Percentiles rank a stretch among this genome's conserved stretches.
These are phyloP conservation scores for Hipposideros armiger DNA, from an alignment of 2,113 vertebrate species.

Conservation along the genomic window DNA sequence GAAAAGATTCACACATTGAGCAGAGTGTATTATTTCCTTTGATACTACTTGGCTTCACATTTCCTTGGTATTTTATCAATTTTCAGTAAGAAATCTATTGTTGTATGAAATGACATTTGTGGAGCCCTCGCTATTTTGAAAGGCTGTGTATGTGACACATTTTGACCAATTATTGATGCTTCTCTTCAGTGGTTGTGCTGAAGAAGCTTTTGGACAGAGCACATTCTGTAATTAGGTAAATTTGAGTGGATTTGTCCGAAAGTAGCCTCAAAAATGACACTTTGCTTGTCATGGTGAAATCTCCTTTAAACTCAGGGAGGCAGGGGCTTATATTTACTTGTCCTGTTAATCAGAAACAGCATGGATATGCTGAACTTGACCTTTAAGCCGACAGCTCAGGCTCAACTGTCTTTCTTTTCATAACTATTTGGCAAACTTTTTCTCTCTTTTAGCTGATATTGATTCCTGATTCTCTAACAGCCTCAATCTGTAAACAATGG, in stretches of 20 bases:
- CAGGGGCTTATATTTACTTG: slow-evolving; percentile 49
- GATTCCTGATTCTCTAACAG: background rate
- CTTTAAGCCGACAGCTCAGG: slow-evolving; percentile 56
- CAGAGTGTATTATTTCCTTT: background rate
- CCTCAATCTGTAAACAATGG: background rate
- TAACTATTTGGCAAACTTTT: slow-evolving; percentile 50
- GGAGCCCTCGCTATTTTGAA: background rate
- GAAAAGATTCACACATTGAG: background rate
- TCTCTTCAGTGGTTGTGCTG: background rate
- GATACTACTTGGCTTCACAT: background rate
- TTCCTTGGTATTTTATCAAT: slow-evolving; percentile 16
- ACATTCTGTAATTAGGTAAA: slow-evolving; percentile 37
- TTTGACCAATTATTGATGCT: slow-evolving; percentile 62
- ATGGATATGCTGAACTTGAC: slow-evolving; percentile 62
- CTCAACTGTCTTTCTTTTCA: background rate
- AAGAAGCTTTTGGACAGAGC: slow-evolving; percentile 30
- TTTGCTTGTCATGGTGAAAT: slow-evolving; percentile 53
- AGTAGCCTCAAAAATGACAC: slow-evolving; percentile 36
- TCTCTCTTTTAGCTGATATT: background rate
- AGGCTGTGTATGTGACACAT: slow-evolving; percentile 37
- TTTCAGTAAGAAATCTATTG: slow-evolving; percentile 43
- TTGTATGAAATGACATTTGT: slow-evolving; percentile 46
- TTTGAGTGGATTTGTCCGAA: slow-evolving; percentile 67
- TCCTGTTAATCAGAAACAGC: slow-evolving; percentile 3
- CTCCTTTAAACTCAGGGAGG: background rate